Base-by-base conservation (phyloP, 2,797 vertebrate species). In the Lacerta bilineata region DNA sequence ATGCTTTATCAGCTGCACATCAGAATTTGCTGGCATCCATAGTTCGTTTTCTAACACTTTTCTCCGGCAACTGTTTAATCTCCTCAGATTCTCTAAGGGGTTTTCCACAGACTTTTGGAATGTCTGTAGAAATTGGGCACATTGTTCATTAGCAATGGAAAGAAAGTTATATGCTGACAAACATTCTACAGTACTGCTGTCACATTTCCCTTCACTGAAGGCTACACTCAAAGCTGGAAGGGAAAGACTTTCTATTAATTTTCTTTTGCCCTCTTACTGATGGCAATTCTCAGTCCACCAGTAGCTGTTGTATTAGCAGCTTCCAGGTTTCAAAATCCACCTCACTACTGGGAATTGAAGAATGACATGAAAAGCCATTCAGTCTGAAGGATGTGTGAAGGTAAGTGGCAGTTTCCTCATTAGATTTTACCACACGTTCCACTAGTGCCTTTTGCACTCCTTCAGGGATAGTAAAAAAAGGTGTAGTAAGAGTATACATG, bases 401-500 rank as follows among this genome's bases (percentile, higher is more conserved):
- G 18, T 61, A 79, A 50, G 55, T 83, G 80, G 78, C 59, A 68
- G 43, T 80, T 84, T 75, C 13, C 11, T 84, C 27, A 72, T 66
- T 84, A 90, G n/a, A 87, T 87, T 90, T 90, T 84, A 84, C 50
- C 29, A 78, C 75, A 86, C 10, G 17, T 74, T 79, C 55, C 71
- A 64, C 17, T 80, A 78, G 23, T 72, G 64, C 76, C 61, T 83
- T 72, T 83, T 83, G 64, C 50, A 61, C 33, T 27, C 18, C 46
- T 66, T 74, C 69, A 80, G 20, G 33, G 29, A 80, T 68, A 74
- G 43, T 39, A 66, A 36, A 83, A 79, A 84, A 66, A 64, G 20
- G 29, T 29, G 17, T 46, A 46, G 10, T 46, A 46, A 55, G 13
- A 50, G n/a, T 71, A 33, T n/a, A 61, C n/a, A 59, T 79, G 13